These are phyloP conservation scores for Morpho helenor DNA, from an alignment of 2,888 invertebrate genomes.

Conservation along the genomic window DNA sequence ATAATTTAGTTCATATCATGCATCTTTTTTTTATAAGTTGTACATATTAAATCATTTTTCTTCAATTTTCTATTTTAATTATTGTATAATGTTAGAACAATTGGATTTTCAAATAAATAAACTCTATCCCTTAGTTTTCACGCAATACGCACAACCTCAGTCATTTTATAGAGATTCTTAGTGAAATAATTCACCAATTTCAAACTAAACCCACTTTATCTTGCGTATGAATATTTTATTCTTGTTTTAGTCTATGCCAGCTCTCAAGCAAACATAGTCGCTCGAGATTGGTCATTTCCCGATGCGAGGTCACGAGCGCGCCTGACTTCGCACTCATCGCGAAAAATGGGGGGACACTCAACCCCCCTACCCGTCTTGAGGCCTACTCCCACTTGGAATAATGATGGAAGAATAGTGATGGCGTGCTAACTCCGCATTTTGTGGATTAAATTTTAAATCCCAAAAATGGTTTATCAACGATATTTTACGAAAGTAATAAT, in stretches of 20 bases:
- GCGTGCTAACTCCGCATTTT: background rate
- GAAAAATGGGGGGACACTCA: constrained; percentile 27
- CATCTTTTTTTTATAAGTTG: too few relatives aligned
- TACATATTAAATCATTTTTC: too few relatives aligned
- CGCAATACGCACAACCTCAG: too few relatives aligned
- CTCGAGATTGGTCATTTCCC: constrained; percentile 52
- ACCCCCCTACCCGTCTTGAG: constrained; percentile 5
- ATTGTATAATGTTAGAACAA: too few relatives aligned
- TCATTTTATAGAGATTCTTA: too few relatives aligned
- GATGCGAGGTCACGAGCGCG: constrained; percentile 69
- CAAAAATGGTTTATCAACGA: too few relatives aligned
- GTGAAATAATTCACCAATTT: too few relatives aligned
- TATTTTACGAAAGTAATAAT: too few relatives aligned
- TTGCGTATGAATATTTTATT: constrained; percentile 24
- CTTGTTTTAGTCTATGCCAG: constrained; percentile 10
- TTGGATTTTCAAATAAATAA: too few relatives aligned
- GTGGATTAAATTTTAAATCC: background rate
- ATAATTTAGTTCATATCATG: too few relatives aligned
- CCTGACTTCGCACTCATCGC: constrained; percentile 68
- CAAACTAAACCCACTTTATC: background rate
- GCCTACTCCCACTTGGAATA: constrained; percentile 13
- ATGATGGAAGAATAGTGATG: constrained; percentile 4
- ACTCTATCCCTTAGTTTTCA: too few relatives aligned
- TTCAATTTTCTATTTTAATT: too few relatives aligned
- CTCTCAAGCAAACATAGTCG: constrained; percentile 33